Percentiles rank a stretch among this genome's conserved stretches.
Conservation (phyloP, 2,113 vertebrate species). For the Trogon melanurus region DNA sequence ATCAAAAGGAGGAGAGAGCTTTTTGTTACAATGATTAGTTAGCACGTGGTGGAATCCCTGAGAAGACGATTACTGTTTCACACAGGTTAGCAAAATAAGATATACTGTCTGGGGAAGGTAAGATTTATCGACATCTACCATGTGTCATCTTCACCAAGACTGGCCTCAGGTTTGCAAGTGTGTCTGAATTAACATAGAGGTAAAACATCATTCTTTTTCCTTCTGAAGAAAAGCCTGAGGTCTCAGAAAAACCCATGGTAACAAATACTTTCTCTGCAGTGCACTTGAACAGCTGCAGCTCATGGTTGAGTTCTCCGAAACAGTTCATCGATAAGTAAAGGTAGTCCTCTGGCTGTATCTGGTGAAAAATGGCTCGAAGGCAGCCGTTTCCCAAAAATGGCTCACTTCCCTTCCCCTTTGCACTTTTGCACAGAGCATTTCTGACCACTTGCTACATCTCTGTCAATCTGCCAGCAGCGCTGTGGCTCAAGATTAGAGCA, state of each 20-base stretch:
- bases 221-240: not conserved
- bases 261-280: not conserved
- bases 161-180: not conserved
- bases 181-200: not conserved
- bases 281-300: not conserved
- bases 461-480: conserved; percentile 2
- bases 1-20: not conserved
- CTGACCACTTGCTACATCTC: not conserved
- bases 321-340: not conserved
- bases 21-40: conserved; percentile 26
- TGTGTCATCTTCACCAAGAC: not conserved
- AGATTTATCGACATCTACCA: conserved; percentile 12
- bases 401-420: not conserved
- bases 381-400: not conserved
- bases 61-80: conserved; percentile 12
- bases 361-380: not conserved
- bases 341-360: not conserved
- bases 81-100: conserved; percentile 9
- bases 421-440: not conserved
- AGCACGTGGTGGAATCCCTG: not conserved
- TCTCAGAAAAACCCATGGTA: not conserved
- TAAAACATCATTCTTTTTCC: not conserved
- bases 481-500: not conserved
- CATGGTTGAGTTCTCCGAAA: not conserved
- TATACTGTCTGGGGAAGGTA: not conserved